Percentiles rank a stretch among this genome's conserved stretches.
These are phyloP conservation scores for Labia minor DNA, from an alignment of 2,888 invertebrate species.

Conservation along the genomic window DNA sequence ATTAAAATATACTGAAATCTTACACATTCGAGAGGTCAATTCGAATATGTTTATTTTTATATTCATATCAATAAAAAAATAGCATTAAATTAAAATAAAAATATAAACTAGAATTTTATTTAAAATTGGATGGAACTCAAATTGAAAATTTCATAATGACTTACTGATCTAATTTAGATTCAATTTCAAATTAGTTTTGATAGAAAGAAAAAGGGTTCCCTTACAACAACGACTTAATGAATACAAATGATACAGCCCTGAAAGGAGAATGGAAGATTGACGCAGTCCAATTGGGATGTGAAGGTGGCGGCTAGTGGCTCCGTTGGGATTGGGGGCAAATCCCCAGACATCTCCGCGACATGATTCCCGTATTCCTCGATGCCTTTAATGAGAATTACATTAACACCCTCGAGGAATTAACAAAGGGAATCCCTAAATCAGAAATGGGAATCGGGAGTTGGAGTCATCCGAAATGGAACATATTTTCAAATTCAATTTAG, in stretches of 20 bases:
- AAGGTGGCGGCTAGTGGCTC: neutral
- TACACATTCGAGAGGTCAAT: too few relatives aligned
- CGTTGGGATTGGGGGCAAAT: neutral
- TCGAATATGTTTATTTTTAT: too few relatives aligned
- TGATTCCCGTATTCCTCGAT: neutral
- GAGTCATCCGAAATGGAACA: too few relatives aligned
- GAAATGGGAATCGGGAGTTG: too few relatives aligned
- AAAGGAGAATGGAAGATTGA: neutral
- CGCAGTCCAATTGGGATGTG: neutral
- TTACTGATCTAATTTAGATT: too few relatives aligned
- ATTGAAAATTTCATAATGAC: too few relatives aligned
- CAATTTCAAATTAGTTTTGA: too few relatives aligned
- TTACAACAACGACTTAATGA: neutral
- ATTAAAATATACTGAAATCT: too few relatives aligned
- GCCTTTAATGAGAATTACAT: constrained; percentile 1
- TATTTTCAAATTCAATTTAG: neutral
- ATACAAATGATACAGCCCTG: neutral
- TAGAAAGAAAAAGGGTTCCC: neutral
- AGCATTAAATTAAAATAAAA: too few relatives aligned
- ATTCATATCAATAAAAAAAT: too few relatives aligned
- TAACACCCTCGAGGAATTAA: neutral
- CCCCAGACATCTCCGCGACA: constrained; percentile 1
- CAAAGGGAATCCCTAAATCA: neutral
- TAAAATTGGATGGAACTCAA: too few relatives aligned
- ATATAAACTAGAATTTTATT: too few relatives aligned